These are phyloP conservation scores for Proales similis DNA, from an alignment of 1,140 invertebrate species.

Conservation along the genomic window DNA sequence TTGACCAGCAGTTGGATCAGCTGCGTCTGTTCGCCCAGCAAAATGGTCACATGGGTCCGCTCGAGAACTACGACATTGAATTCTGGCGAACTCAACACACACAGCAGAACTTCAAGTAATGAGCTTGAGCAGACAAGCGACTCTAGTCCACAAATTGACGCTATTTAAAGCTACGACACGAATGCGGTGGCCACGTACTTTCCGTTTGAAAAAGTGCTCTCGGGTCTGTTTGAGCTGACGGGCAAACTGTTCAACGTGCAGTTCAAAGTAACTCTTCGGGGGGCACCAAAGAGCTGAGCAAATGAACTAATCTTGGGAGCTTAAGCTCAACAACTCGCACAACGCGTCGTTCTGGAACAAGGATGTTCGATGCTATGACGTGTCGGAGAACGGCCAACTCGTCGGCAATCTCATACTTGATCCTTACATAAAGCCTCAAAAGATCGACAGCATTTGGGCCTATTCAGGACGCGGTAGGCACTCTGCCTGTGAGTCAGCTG, in stretches of 20 bases:
- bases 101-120: constrained; percentile 6
- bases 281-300: too few relatives aligned
- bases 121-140: background rate
- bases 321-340: too few relatives aligned
- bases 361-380: too few relatives aligned
- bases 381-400: constrained; percentile 17
- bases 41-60: constrained; percentile 60
- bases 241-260: constrained; percentile 72
- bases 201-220: constrained; percentile 67
- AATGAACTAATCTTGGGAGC: too few relatives aligned
- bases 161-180: constrained; percentile 60
- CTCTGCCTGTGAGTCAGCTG: too few relatives aligned
- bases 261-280: constrained; percentile 58
- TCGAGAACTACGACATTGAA: constrained; percentile 75
- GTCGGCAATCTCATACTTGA: constrained; percentile 6
- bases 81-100: constrained; percentile 70
- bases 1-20: background rate
- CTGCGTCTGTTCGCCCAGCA: constrained; percentile 4
- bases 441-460: constrained; percentile 33
- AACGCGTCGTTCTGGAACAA: too few relatives aligned
- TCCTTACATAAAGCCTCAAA: constrained; percentile 5
- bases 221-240: constrained; percentile 66
- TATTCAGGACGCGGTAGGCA: constrained; percentile 28
- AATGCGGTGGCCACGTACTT: constrained; percentile 71
- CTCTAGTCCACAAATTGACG: constrained; percentile 20